phyloP scores from a whole-genome alignment of 2,888 invertebrate genomes.

The Allophyes oxyacanthae region DNA sequence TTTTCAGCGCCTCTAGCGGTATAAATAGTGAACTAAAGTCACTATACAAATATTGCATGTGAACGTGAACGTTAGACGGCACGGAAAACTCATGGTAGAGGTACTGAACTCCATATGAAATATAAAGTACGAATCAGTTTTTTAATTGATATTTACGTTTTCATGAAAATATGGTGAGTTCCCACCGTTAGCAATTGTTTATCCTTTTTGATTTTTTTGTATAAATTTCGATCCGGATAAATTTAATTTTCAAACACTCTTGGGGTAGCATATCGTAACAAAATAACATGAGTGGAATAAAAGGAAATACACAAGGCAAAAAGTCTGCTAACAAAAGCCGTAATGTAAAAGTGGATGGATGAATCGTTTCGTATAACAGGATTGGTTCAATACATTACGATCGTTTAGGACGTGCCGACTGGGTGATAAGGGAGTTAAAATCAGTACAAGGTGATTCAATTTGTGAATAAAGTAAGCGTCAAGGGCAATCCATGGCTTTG shows the following conservation, averaged over 20 bases:
- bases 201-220: too few species aligned
- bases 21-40: too few species aligned
- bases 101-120: too few species aligned
- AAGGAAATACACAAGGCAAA: slow-evolving; percentile 34
- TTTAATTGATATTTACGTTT: too few species aligned
- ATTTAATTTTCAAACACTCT: slow-evolving; percentile 5
- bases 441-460: slow-evolving; percentile 4
- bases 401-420: slow-evolving; percentile 30
- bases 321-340: slow-evolving; percentile 24
- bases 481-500: too few species aligned
- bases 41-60: too few species aligned
- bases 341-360: slow-evolving; percentile 31
- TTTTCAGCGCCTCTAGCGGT: too few species aligned
- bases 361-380: slow-evolving; percentile 37
- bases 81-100: too few species aligned
- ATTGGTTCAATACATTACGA: slow-evolving; percentile 37
- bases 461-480: slow-evolving; percentile 5
- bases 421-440: slow-evolving; percentile 34
- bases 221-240: neutral
- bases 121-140: too few species aligned
- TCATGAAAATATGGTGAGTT: too few species aligned
- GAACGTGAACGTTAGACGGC: too few species aligned
- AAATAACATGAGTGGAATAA: slow-evolving; percentile 10
- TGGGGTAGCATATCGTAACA: slow-evolving; percentile 3
- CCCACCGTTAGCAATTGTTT: too few species aligned